Conservation (phyloP, 1,140 invertebrate species). For the Diorhabda sublineata region DNA sequence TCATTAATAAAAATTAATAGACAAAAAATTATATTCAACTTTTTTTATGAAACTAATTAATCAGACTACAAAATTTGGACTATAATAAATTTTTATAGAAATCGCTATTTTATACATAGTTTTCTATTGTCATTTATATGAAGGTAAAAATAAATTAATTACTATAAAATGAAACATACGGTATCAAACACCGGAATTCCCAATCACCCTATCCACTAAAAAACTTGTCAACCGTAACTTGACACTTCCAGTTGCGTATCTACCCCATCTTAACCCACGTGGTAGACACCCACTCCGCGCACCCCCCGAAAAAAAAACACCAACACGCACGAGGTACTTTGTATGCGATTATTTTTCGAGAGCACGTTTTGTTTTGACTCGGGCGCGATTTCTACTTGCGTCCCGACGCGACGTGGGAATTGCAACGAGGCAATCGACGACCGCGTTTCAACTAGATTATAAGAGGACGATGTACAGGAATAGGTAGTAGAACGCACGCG, state of each 20-base stretch:
- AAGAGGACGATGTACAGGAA: slow-evolving; percentile 7
- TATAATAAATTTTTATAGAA: too few species aligned
- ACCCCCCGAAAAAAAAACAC: background rate
- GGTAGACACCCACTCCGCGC: background rate
- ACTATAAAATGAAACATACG: background rate
- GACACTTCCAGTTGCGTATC: background rate
- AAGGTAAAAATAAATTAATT: too few species aligned
- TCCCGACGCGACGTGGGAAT: background rate
- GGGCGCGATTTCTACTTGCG: background rate
- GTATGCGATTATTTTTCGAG: background rate
- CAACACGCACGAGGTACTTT: background rate
- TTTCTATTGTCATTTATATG: too few species aligned
- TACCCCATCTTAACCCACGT: background rate
- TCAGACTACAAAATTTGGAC: too few species aligned
- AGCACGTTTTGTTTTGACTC: slow-evolving; percentile 3
- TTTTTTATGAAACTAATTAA: too few species aligned
- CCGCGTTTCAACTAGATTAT: slow-evolving; percentile 9
- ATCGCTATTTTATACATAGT: too few species aligned
- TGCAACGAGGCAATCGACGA: background rate
- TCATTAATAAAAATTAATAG: too few species aligned
- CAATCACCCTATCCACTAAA: slow-evolving; percentile 1
- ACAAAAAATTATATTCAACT: too few species aligned
- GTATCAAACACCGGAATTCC: background rate
- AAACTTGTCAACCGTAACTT: slow-evolving; percentile 2
- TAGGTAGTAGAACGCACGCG: background rate